Conservation (phyloP, 2,113 vertebrate species). For the Plecotus auritus region DNA sequence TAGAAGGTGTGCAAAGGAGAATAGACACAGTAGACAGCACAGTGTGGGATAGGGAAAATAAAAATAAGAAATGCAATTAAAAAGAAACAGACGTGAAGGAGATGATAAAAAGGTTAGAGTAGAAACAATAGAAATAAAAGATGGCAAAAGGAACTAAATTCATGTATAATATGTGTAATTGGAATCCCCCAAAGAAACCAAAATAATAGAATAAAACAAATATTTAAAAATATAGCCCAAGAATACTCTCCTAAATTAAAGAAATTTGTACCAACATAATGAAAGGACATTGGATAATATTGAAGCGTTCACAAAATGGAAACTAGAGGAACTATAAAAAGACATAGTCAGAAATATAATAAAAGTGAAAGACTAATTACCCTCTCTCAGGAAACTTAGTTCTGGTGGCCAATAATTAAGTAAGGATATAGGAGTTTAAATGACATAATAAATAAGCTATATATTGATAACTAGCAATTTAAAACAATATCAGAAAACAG, state of each 20-base stretch:
- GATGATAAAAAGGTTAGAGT: not conserved
- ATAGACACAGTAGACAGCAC: not conserved
- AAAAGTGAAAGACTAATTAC: not conserved
- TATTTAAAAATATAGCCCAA: not conserved
- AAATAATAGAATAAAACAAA: not conserved
- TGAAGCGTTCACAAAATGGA: not conserved
- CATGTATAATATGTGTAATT: not conserved
- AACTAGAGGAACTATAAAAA: not conserved
- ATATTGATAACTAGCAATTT: not conserved
- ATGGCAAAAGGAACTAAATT: not conserved
- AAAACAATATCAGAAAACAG: not conserved
- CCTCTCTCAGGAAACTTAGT: not conserved
- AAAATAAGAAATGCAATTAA: not conserved
- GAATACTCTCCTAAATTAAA: not conserved
- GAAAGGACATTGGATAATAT: not conserved
- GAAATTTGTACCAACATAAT: not conserved
- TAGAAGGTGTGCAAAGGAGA: not conserved
- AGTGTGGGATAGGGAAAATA: not conserved
- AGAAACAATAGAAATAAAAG: not conserved
- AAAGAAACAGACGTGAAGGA: not conserved
- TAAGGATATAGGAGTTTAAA: not conserved
- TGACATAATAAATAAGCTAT: not conserved
- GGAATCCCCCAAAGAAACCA: not conserved
- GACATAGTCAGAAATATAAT: not conserved
- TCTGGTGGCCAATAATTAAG: not conserved